Base-by-base conservation (phyloP, 2,113 vertebrate species). In the Cyanoramphus novaezelandiae region DNA sequence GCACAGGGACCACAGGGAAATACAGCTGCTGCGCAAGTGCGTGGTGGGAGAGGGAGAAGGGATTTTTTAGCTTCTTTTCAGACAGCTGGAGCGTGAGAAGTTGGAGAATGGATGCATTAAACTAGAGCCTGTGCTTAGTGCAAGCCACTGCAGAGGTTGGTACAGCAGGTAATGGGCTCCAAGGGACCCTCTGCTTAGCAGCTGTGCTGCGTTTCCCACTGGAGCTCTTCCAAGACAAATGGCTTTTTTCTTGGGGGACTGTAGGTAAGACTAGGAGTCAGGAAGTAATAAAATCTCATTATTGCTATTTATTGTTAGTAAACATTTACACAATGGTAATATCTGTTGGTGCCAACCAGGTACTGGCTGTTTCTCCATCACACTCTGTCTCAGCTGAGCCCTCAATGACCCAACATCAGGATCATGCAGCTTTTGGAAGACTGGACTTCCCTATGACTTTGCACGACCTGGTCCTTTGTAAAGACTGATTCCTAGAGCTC, bases 241-340 rank as follows among this genome's bases (percentile, higher is more conserved):
- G 92, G 85, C 46, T 94, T 76, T 79, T 62, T 83, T 68, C 79
- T 59, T 74, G 44, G 43, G 72, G 68, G 90, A 63, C 35, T 75
- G 46, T 25, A 93, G 87, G 92, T 96, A 97, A 96, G 85, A 94
- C 85, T 70, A 43, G 96, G 90, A 95, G 92, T 74, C 92, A 97
- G 93, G 94, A 96, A 94, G 82, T 64, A 44, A 83, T 93, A 96
- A 96, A 94, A 93, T 35, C 92, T 94, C 85, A 83, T 95, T 90
- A 86, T 93, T 93, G 28, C 59, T 57, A 72, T 83, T 95, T 94
- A 93, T 76, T 86, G 71, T 95, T 77, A 82, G 88, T 91, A 95
- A 96, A 91, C 88, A 89, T 95, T 82, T 78, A 72, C 55, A 46
- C 20, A 31, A 1, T 12, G 52, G 74, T 67, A 37, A 57, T 9